Conservation (phyloP, 2,888 invertebrate genomes). For the Ellobium chinense region DNA sequence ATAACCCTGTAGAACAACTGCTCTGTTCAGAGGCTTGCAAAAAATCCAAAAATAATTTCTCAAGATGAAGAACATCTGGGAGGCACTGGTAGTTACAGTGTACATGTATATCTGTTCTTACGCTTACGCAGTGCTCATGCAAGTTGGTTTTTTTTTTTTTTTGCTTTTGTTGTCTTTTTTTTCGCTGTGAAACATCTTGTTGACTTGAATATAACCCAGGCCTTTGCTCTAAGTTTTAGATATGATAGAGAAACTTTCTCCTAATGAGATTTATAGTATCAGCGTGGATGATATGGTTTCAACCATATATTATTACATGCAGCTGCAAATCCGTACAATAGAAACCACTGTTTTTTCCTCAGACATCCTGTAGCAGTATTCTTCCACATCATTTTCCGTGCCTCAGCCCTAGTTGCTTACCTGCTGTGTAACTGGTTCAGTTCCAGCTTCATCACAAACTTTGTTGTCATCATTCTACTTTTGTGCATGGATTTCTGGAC, state of each 20-base stretch:
- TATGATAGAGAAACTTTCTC: background rate
- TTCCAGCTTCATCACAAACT: constrained; percentile 96
- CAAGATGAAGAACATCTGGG: no score
- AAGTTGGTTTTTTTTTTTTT: no score
- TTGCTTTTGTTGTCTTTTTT: background rate
- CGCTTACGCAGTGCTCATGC: no score
- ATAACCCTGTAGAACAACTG: no score
- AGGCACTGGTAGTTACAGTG: no score
- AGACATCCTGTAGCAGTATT: constrained; percentile 92
- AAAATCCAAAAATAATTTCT: no score
- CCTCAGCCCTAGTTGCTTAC: constrained; percentile 88
- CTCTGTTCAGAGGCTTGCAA: no score
- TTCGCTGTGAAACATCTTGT: background rate
- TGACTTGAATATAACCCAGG: background rate
- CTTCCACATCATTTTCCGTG: constrained; percentile 93
- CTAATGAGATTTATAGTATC: background rate
- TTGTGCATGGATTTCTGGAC: constrained; percentile 99
- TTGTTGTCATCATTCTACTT: constrained; percentile 92
- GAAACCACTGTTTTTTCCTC: constrained; percentile 56
- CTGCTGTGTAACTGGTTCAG: constrained; percentile 94
- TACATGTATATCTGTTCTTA: no score
- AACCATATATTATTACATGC: background rate
- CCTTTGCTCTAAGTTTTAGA: background rate
- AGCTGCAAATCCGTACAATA: no score
- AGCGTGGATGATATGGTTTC: background rate